These are phyloP conservation scores for Platyrinchus mystaceus DNA, from an alignment of 2,797 vertebrate species.

Conservation along the genomic window DNA sequence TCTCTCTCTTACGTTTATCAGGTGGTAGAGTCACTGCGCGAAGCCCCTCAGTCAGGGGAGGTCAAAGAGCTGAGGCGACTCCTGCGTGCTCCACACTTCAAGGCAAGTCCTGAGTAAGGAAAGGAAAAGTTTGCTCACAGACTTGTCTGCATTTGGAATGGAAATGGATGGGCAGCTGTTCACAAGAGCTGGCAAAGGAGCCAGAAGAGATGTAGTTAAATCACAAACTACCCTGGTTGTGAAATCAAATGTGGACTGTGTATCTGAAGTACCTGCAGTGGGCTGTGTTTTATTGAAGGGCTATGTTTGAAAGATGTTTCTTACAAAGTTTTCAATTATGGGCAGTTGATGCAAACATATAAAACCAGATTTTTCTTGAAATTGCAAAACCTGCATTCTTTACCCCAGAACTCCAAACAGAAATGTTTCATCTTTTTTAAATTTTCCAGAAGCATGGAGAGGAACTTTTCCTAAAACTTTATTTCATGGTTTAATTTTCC, in stretches of 20 bases:
- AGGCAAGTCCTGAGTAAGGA: constrained; percentile 73
- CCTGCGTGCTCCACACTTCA: constrained; percentile 84
- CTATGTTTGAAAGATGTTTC: not conserved
- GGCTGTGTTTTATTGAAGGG: not conserved
- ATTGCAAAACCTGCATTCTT: not conserved
- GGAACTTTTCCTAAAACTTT: not conserved
- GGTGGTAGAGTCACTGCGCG: constrained; percentile 81
- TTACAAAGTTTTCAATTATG: not conserved
- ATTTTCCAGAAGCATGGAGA: not conserved
- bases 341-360: not conserved
- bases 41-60: constrained; percentile 79
- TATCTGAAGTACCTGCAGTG: not conserved
- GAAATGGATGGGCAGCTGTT: not conserved
- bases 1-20: constrained; percentile 30
- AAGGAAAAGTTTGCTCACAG: not conserved
- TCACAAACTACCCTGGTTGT: not conserved
- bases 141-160: not conserved
- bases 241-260: not conserved
- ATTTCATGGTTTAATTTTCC: not conserved
- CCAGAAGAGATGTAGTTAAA: not conserved
- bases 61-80: constrained; percentile 84
- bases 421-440: not conserved
- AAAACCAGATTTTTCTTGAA: not conserved
- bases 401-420: not conserved
- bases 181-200: not conserved